A percentile compares a stretch with the other conserved stretches of the same genome.
Evolutionary conservation across 2,888 invertebrate species (phyloP).

Genomic region (Cephus spinipes): DNA sequence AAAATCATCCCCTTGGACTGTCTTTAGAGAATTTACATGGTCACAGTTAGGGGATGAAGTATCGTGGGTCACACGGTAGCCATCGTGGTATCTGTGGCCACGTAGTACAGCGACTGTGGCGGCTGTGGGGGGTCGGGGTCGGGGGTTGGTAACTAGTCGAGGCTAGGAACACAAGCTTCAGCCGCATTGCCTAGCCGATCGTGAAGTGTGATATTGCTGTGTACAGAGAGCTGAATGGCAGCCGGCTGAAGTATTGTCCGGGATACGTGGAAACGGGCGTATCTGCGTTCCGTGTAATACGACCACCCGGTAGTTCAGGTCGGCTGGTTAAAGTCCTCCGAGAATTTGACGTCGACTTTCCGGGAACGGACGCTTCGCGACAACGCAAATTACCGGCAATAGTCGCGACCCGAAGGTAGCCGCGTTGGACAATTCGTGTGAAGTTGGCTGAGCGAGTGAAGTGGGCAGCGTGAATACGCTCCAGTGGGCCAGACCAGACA

Average conservation of each 20-base stretch:
- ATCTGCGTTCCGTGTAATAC: no score
- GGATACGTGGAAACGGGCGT: not conserved
- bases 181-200: constrained; percentile 44
- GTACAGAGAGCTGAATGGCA: constrained; percentile 27
- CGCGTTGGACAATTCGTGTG: no score
- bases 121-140: not conserved
- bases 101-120: not conserved
- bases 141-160: not conserved
- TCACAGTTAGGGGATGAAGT: constrained; percentile 16
- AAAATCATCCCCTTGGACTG: no score
- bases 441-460: not conserved
- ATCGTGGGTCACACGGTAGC: constrained; percentile 35
- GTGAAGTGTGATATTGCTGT: constrained; percentile 49
- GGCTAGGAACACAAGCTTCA: not conserved
- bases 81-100: constrained; percentile 38
- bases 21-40: not conserved
- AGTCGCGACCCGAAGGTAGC: no score
- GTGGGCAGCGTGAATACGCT: constrained; percentile 44
- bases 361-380: not conserved
- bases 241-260: constrained; percentile 41
- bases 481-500: constrained; percentile 61
- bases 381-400: not conserved
- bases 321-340: no score
- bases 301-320: no score
- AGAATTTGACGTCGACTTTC: no score